A percentile compares a stretch with the other conserved stretches of the same genome.
phyloP scores from a whole-genome alignment of 2,888 invertebrate genomes.

The Julus scanicus region DNA sequence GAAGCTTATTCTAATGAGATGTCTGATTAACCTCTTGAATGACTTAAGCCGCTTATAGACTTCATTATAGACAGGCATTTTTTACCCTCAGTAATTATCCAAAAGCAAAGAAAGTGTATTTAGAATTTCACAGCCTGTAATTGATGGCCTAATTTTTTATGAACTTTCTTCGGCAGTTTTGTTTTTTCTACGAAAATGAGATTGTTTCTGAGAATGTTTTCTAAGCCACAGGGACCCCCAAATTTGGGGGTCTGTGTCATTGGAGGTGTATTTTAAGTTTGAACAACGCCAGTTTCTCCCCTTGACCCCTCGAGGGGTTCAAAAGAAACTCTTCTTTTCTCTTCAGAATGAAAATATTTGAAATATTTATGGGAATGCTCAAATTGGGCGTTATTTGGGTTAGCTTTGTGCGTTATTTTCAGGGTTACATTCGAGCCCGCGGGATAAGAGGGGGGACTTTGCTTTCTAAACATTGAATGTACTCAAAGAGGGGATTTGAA shows the following conservation, averaged over 20 bases:
- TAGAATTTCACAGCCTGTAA: too few relatives aligned
- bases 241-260: constrained; percentile 3
- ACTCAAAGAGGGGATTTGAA: background rate
- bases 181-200: background rate
- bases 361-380: background rate
- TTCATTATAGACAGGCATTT: too few relatives aligned
- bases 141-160: too few relatives aligned
- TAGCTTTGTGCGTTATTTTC: background rate
- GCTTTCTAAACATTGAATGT: background rate
- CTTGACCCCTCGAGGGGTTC: constrained; percentile 6
- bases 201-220: background rate
- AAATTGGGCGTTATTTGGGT: constrained; percentile 3
- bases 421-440: background rate
- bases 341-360: background rate
- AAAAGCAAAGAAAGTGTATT: too few relatives aligned
- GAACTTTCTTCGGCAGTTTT: too few relatives aligned
- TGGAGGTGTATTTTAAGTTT: constrained; percentile 20
- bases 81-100: too few relatives aligned
- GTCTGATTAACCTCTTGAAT: too few relatives aligned
- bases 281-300: background rate
- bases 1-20: too few relatives aligned
- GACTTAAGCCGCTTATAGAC: too few relatives aligned
- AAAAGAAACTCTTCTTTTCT: background rate
- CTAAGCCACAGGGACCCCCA: background rate
- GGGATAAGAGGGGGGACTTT: background rate